Conservation (phyloP, 1,140 invertebrate genomes). For the Pseudomyrmex sp. region DNA sequence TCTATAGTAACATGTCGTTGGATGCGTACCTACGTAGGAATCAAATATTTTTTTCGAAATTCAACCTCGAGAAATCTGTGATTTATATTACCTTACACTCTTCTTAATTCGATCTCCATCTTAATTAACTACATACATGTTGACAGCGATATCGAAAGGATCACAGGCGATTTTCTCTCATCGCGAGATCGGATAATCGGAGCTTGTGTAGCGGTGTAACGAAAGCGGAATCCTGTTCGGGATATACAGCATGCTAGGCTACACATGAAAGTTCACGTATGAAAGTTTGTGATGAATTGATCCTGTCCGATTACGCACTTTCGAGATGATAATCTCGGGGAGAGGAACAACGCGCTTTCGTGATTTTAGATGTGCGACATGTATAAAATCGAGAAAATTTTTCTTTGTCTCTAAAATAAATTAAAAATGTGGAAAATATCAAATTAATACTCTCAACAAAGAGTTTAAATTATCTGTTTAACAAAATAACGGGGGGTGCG, state of each 20-base stretch:
- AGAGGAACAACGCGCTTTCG: conserved; percentile 6
- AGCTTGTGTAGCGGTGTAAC: conserved; percentile 21
- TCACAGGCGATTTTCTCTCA: conserved; percentile 2
- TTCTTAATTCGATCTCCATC: background rate
- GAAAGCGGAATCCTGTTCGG: conserved; percentile 33
- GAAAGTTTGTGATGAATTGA: conserved; percentile 39
- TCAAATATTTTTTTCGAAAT: background rate
- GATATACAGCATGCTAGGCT: conserved; percentile 14
- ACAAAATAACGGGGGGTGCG: no score
- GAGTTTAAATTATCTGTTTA: no score
- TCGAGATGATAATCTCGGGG: conserved; percentile 33
- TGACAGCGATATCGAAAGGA: conserved; percentile 1
- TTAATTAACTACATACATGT: background rate
- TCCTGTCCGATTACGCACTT: conserved; percentile 29
- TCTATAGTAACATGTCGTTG: background rate
- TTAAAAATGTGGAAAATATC: no score
- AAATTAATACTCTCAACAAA: no score
- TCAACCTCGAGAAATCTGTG: background rate
- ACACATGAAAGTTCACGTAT: conserved; percentile 37
- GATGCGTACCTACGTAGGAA: background rate
- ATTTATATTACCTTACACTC: background rate
- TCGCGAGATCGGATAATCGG: conserved; percentile 1
- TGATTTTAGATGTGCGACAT: background rate
- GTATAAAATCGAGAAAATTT: no score
- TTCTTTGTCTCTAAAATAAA: no score